Percentiles rank a stretch among this genome's conserved stretches.
Evolutionary conservation across 2,797 vertebrate genomes (phyloP).

Genomic region (Serranus cabrilla): DNA sequence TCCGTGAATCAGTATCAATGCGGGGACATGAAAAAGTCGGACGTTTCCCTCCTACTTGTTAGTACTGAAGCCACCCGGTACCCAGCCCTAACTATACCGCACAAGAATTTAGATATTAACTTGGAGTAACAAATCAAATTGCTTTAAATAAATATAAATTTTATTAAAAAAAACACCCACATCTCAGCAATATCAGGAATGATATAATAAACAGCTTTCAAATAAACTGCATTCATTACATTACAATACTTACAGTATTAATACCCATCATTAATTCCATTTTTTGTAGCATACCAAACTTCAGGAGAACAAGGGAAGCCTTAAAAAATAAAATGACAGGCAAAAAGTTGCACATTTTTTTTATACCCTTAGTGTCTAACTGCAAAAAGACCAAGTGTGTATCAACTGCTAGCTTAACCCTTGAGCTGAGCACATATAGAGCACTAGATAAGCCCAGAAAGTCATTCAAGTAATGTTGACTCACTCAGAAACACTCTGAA

Average conservation of each 20-base stretch:
- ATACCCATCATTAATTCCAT: constrained; percentile 90
- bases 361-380: constrained; percentile 96
- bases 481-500: constrained; percentile 88
- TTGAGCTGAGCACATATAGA: constrained; percentile 88
- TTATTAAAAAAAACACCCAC: constrained; percentile 99
- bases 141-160: constrained; percentile 99
- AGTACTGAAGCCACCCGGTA: too few species aligned
- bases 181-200: constrained; percentile 99
- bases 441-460: constrained; percentile 91
- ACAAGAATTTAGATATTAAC: constrained; percentile 38
- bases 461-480: constrained; percentile 99
- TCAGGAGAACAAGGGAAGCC: constrained; percentile 90
- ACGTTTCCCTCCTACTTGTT: too few species aligned
- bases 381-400: constrained; percentile 89
- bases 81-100: too few species aligned
- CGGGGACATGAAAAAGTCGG: too few species aligned
- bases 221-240: constrained; percentile 99
- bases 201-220: constrained; percentile 99
- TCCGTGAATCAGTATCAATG: too few species aligned
- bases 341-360: constrained; percentile 87
- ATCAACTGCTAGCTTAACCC: constrained; percentile 92
- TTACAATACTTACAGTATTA: constrained; percentile 99
- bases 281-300: constrained; percentile 90
- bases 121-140: constrained; percentile 76
- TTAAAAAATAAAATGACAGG: constrained; percentile 85